phyloP scores from a whole-genome alignment of 2,888 invertebrate genomes.

The Zaprionus obscuricornis region DNA sequence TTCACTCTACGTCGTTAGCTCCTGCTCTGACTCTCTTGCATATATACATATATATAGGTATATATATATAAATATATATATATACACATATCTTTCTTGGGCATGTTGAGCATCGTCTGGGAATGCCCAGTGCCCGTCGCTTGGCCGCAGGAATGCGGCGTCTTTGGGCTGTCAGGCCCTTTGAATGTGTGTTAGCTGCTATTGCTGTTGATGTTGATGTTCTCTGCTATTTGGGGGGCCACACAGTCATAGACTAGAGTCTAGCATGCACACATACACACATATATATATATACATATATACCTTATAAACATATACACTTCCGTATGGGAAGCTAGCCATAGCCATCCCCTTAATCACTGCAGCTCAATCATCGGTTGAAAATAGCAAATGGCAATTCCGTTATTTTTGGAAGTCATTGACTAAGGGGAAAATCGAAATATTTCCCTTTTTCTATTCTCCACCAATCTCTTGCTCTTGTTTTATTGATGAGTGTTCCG shows the following conservation, averaged over 20 bases:
- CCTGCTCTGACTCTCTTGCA: too few relatives aligned
- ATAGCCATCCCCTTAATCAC: slow-evolving; percentile 52
- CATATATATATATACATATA: background rate
- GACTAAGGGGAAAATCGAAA: slow-evolving; percentile 2
- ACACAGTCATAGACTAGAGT: slow-evolving; percentile 24
- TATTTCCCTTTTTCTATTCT: too few relatives aligned
- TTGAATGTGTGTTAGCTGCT: slow-evolving; percentile 10
- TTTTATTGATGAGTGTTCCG: too few relatives aligned
- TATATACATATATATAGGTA: too few relatives aligned
- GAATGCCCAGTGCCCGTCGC: slow-evolving; percentile 65
- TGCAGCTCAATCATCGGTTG: slow-evolving; percentile 69
- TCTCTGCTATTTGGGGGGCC: slow-evolving; percentile 7
- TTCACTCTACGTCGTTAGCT: too few relatives aligned
- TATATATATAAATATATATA: too few relatives aligned
- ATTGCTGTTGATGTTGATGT: background rate
- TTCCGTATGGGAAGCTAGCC: slow-evolving; percentile 52
- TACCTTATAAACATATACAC: slow-evolving; percentile 50
- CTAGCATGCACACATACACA: background rate
- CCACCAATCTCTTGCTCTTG: too few relatives aligned
- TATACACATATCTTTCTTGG: too few relatives aligned
- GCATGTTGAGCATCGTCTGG: slow-evolving; percentile 59
- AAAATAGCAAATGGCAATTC: slow-evolving; percentile 73
- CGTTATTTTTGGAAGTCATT: slow-evolving; percentile 65
- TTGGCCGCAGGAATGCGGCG: slow-evolving; percentile 56
- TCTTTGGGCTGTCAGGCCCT: slow-evolving; percentile 27